Evolutionary conservation across 2,888 invertebrate genomes (phyloP).

Genomic region (Cantharis rustica): DNA sequence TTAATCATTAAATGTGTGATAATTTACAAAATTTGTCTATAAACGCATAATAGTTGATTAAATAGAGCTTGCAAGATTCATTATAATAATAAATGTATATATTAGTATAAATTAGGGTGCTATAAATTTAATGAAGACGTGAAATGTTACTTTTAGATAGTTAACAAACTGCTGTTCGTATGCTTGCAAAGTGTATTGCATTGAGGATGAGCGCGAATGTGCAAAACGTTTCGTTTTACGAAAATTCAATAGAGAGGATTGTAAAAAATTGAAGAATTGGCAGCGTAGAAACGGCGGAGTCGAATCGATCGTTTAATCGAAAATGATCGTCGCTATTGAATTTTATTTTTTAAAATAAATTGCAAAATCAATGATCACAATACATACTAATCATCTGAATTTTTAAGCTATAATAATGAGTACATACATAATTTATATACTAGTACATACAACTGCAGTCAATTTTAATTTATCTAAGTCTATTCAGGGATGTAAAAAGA

Average conservation of each 20-base stretch:
- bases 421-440: not conserved
- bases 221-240: not conserved
- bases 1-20: slow-evolving; percentile 21
- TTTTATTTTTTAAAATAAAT: not conserved
- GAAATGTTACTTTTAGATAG: slow-evolving; percentile 20
- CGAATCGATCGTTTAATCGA: not conserved
- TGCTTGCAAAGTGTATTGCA: slow-evolving; percentile 24
- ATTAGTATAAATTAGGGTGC: slow-evolving; percentile 17
- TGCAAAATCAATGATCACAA: not conserved
- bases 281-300: not conserved
- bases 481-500: slow-evolving; percentile 26
- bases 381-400: not conserved
- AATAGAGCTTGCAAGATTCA: slow-evolving; percentile 17
- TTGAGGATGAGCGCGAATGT: slow-evolving; percentile 17
- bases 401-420: not conserved
- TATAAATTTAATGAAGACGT: slow-evolving; percentile 7
- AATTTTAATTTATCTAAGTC: slow-evolving; percentile 8
- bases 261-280: not conserved
- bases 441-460: not conserved
- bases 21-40: slow-evolving; percentile 21
- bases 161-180: slow-evolving; percentile 19
- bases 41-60: slow-evolving; percentile 22
- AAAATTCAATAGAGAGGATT: not conserved
- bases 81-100: slow-evolving; percentile 3
- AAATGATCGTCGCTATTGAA: not conserved